Base-by-base conservation (phyloP, 2,888 invertebrate species). In the Limnephilus marmoratus region DNA sequence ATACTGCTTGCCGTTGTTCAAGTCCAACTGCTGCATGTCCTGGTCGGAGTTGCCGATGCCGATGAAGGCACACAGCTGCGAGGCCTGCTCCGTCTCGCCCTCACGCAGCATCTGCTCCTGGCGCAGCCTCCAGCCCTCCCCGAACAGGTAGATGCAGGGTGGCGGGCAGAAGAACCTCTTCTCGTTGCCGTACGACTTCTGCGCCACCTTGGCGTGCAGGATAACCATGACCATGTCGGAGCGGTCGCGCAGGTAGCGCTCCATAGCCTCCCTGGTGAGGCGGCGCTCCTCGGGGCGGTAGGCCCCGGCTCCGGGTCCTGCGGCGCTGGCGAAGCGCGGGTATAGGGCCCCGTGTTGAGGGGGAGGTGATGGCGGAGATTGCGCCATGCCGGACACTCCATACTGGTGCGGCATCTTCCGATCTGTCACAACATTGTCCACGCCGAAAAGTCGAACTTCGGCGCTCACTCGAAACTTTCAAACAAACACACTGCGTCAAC, bases 81-180 rank as follows among this genome's bases (percentile, higher is more conserved):
- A 97, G 0, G 98, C 98, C 94, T 98, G 98, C 94, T 99, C 98
- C 0, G 97, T 97, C 95, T 98, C 98, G 9, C 99, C 98, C 94
- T 98, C 98, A 24, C 98, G 97, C 94, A 98, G 95, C 98, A 99
- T 98, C 95, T 99, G 98, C 95, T 99, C 99, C 94, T 99, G 98
- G 93, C 99, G 97, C 95, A 98, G 97, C 95, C 99, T 97, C 99
- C 99, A 99, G 24, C 99, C 99, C 94, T 98, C 99, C n/a, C 99
- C 99, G 94, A 98, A 98, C 94, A 99, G 96, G 95, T 99, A 99
- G 94, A 99, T 99, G 95, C 99, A 99, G 0, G 99, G 99, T 0
- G 99, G 99, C 0, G 99, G 99, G 94, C 99, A 99, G 96, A 99
- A 99, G 96, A 99, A 99, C 93, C 99, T 97, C 95, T 99, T 99